Evolutionary conservation across 2,113 vertebrate genomes (phyloP).

Genomic region (Nothoprocta perdicaria): DNA sequence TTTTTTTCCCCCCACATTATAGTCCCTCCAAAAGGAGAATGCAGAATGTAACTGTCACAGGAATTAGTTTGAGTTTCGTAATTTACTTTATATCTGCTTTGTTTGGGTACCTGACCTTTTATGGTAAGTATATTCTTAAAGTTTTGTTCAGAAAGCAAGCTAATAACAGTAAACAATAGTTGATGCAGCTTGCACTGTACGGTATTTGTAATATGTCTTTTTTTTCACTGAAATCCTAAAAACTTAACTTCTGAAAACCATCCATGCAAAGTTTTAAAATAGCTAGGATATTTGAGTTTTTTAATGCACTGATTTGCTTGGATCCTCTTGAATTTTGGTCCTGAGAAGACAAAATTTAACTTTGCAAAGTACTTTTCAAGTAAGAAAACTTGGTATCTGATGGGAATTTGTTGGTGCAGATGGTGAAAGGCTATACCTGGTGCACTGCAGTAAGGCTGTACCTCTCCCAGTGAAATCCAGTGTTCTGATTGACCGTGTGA

Average conservation of each 20-base stretch:
- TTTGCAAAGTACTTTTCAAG: neutral
- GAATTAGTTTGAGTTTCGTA: slow-evolving; percentile 88
- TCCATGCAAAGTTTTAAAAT: neutral
- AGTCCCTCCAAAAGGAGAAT: slow-evolving; percentile 92
- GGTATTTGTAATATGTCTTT: neutral
- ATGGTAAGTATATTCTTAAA: slow-evolving; percentile 80
- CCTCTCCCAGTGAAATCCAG: neutral
- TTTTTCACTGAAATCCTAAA: neutral
- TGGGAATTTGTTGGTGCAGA: neutral
- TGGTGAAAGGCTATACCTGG: neutral
- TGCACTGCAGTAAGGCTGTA: neutral
- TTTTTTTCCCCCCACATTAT: slow-evolving; percentile 5
- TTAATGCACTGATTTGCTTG: neutral
- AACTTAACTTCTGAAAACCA: neutral
- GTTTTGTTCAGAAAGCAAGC: neutral
- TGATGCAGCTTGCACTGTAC: neutral
- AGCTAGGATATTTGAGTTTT: neutral
- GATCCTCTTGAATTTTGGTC: neutral
- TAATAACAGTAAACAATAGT: neutral
- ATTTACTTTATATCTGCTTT: slow-evolving; percentile 90
- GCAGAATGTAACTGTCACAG: slow-evolving; percentile 88
- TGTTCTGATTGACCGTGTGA: neutral
- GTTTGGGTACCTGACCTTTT: slow-evolving; percentile 98
- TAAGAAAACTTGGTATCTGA: neutral
- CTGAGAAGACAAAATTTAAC: neutral